Evolutionary conservation across 2,113 vertebrate genomes (phyloP).

Genomic region (Boleophthalmus pectinirostris): DNA sequence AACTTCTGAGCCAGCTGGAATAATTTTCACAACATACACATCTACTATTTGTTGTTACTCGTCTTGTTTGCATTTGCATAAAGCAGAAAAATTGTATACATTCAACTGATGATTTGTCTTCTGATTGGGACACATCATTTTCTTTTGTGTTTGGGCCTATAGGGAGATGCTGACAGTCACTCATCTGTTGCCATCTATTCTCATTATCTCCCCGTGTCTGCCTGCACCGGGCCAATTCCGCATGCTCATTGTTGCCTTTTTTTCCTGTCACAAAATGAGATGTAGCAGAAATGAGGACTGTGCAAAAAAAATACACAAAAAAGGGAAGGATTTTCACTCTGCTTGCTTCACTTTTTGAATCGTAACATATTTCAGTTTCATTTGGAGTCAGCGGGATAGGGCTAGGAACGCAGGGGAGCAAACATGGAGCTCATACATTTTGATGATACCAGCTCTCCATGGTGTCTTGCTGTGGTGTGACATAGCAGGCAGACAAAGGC

Average conservation of each 20-base stretch:
- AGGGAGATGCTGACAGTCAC: slow-evolving; percentile 42
- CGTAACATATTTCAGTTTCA: slow-evolving; percentile 28
- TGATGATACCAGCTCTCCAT: slow-evolving; percentile 38
- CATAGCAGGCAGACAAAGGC: slow-evolving; percentile 29
- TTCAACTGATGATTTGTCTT: slow-evolving; percentile 28
- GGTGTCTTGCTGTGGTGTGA: slow-evolving; percentile 29
- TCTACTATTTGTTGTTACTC: neutral
- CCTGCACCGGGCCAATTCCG: slow-evolving; percentile 36
- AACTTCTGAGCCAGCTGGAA: neutral
- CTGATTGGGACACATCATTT: slow-evolving; percentile 39
- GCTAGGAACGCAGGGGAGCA: neutral
- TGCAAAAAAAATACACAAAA: neutral
- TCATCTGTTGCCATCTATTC: slow-evolving; percentile 53
- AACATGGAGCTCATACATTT: slow-evolving; percentile 33
- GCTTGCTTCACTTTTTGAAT: slow-evolving; percentile 22
- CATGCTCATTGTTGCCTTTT: slow-evolving; percentile 50
- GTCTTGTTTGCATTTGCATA: neutral
- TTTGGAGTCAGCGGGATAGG: slow-evolving; percentile 9
- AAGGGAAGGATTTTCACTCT: slow-evolving; percentile 26
- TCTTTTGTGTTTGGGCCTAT: slow-evolving; percentile 18
- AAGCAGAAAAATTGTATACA: slow-evolving; percentile 7
- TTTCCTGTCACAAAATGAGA: slow-evolving; percentile 50
- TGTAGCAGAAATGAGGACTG: slow-evolving; percentile 21
- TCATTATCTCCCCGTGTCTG: slow-evolving; percentile 59
- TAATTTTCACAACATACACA: neutral